Conservation (phyloP, 2,113 vertebrate species). For the Leptosomus discolor region DNA sequence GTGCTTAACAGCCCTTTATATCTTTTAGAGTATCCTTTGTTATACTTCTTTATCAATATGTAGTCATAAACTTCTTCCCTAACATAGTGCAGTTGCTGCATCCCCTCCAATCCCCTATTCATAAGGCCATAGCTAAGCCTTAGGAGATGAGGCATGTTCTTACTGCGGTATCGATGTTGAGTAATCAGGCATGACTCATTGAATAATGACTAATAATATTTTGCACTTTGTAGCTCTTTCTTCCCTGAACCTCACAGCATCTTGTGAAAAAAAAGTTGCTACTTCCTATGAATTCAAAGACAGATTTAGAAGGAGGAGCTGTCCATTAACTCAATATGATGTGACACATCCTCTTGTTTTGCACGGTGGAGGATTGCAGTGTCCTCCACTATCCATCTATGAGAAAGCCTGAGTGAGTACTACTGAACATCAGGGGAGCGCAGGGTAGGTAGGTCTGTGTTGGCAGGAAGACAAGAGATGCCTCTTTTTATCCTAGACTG, state of each 20-base stretch:
- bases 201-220: not conserved
- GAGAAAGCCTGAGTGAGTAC: not conserved
- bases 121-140: not conserved
- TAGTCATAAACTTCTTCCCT: not conserved
- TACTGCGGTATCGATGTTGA: not conserved
- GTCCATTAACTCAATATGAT: not conserved
- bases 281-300: not conserved
- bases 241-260: not conserved
- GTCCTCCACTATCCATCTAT: not conserved
- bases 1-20: not conserved
- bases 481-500: not conserved
- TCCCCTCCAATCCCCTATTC: not conserved
- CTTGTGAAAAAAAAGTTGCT: not conserved
- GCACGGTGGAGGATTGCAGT: not conserved
- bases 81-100: not conserved
- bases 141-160: not conserved
- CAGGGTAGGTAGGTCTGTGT: not conserved
- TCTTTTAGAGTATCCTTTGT: not conserved
- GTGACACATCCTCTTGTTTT: not conserved
- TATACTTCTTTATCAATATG: not conserved
- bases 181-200: not conserved
- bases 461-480: not conserved
- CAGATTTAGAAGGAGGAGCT: not conserved
- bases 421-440: rapidly evolving
- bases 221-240: not conserved